These are phyloP conservation scores for Thysanoteuthis rhombus DNA, from an alignment of 2,888 invertebrate genomes.

Conservation along the genomic window DNA sequence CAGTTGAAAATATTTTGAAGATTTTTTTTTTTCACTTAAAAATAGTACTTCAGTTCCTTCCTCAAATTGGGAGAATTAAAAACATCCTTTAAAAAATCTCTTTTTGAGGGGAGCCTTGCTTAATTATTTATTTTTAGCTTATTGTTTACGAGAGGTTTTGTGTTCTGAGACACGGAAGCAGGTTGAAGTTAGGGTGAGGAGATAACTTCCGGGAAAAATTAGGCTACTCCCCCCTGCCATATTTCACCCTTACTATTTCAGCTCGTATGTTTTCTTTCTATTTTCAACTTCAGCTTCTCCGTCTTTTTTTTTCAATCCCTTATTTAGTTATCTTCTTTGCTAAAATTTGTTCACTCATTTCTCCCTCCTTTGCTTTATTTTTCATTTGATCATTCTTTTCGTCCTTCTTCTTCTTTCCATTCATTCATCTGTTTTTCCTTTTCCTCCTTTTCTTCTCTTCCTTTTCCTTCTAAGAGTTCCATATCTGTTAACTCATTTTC, in stretches of 20 bases:
- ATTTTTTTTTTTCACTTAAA: background rate
- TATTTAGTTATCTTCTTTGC: too few relatives aligned
- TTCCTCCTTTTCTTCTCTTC: too few relatives aligned
- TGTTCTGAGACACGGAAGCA: background rate
- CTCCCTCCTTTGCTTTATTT: too few relatives aligned
- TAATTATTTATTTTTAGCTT: background rate
- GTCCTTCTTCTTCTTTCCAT: too few relatives aligned
- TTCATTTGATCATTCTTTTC: too few relatives aligned
- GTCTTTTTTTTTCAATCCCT: background rate
- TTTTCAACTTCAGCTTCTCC: background rate
- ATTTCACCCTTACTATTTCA: background rate
- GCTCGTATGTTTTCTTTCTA: background rate
- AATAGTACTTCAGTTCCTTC: background rate
- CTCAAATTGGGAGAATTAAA: background rate
- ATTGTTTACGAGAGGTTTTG: background rate
- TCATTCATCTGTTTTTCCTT: too few relatives aligned
- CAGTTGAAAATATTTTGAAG: background rate
- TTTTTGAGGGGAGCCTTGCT: background rate
- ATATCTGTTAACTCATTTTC: too few relatives aligned
- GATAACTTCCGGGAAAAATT: background rate
- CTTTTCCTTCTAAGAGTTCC: too few relatives aligned
- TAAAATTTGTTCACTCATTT: too few relatives aligned
- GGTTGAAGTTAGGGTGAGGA: background rate
- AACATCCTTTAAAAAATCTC: background rate
- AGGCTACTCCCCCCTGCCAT: background rate